Base-by-base conservation (phyloP, 2,797 vertebrate genomes). In the Hirundo rustica region DNA sequence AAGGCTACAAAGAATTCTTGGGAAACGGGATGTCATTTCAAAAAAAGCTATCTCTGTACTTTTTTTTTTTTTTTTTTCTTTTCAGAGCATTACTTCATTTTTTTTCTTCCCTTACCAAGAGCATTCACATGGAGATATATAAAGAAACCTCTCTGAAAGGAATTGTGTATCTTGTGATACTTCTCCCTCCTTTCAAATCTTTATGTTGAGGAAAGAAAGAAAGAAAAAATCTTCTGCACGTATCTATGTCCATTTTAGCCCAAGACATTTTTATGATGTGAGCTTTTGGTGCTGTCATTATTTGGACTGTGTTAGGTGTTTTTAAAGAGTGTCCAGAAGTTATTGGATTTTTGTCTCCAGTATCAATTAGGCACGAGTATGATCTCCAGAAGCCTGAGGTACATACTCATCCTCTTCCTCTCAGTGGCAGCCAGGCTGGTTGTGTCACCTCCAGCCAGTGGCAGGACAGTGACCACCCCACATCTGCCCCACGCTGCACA, bases 21-120 rank as follows among this genome's bases (percentile, higher is more conserved):
- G 84, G 85, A 97, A 96, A 95, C 4, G 42, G 89, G 51, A 93
- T 97, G 93, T 93, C 38, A 66, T 89, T 95, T 87, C 40, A 81
- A 30, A 85, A 68, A 95, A 89, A 78, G 70, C 94, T 73, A 65
- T 85, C 72, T 96, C 89, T 55, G 55, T 94, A 88, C 26, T 62
- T 91, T 94, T 91, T 84, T 88, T 78, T 91, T 84, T 88, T 78
- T 95, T 95, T 85, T 62, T 91, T 94, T 92, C 82, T 88, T 80
- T 95, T 95, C 87, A 55, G 75, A 95, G 82, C 91, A 62, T 84
- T 27, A 58, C 72, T 91, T 85, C 67, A 88, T 45, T 45, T 94
- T 96, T 96, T 95, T 96, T 58, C 68, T 95, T 84, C 40, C 45
- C 34, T 90, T 88, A 89, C 92, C 76, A 77, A 76, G 78, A 83